Evolutionary conservation across 2,888 invertebrate species (phyloP).

Genomic region (Apodemia zela): DNA sequence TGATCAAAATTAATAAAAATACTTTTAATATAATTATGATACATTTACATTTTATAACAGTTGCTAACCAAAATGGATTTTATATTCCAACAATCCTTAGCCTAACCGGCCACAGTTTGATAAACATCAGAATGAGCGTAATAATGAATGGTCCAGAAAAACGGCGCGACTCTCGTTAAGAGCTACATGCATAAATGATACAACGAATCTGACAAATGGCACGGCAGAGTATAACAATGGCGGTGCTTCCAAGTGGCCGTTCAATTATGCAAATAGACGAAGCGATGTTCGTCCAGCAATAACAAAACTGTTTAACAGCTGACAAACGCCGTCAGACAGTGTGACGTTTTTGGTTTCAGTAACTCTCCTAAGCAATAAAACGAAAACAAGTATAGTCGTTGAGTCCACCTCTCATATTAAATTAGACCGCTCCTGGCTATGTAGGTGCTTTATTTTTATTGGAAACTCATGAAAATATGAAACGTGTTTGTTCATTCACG

Average conservation of each 20-base stretch:
- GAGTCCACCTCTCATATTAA: slow-evolving; percentile 72
- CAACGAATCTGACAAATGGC: slow-evolving; percentile 78
- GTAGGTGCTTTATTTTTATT: slow-evolving; percentile 73
- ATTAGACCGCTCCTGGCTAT: slow-evolving; percentile 70
- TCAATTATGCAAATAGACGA: slow-evolving; percentile 81
- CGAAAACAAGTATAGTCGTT: slow-evolving; percentile 60
- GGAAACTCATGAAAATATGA: slow-evolving; percentile 76
- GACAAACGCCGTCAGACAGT: slow-evolving; percentile 60
- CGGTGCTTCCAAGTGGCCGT: slow-evolving; percentile 76
- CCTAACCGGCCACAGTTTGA: slow-evolving; percentile 57
- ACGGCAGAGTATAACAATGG: slow-evolving; percentile 78
- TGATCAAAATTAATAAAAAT: too few relatives aligned
- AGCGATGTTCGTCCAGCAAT: slow-evolving; percentile 71
- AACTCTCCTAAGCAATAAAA: slow-evolving; percentile 68
- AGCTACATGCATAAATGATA: slow-evolving; percentile 78
- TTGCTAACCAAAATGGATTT: slow-evolving; percentile 5
- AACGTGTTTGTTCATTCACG: slow-evolving; percentile 64
- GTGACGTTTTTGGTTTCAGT: slow-evolving; percentile 65
- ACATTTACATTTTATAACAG: too few relatives aligned
- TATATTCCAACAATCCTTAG: slow-evolving; percentile 46
- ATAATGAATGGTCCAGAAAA: slow-evolving; percentile 77
- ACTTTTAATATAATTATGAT: too few relatives aligned
- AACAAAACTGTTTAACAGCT: slow-evolving; percentile 80
- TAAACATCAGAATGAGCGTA: slow-evolving; percentile 69
- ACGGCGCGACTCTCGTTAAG: slow-evolving; percentile 69